Conservation (phyloP, 2,888 invertebrate genomes). For the Meteorus cinctellus region DNA sequence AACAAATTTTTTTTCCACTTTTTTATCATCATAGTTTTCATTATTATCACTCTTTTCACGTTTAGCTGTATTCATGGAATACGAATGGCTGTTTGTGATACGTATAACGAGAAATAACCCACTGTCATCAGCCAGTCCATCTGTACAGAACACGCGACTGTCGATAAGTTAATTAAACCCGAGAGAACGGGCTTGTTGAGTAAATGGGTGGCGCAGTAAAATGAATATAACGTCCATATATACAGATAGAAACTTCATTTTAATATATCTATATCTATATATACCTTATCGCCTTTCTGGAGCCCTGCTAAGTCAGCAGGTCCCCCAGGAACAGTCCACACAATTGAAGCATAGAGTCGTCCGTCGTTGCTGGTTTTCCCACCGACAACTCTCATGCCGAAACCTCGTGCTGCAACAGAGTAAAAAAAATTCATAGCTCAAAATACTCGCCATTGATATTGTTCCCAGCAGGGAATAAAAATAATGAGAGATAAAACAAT, state of each 20-base stretch:
- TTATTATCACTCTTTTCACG: background rate
- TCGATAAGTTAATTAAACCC: conserved; percentile 60
- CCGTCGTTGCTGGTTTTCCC: conserved; percentile 92
- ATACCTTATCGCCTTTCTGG: conserved; percentile 90
- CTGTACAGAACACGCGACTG: conserved; percentile 40
- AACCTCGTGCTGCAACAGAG: conserved; percentile 80
- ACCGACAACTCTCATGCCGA: conserved; percentile 95
- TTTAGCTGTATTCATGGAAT: background rate
- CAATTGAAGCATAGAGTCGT: conserved; percentile 90
- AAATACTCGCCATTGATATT: conserved; percentile 3
- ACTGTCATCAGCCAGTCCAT: conserved; percentile 4
- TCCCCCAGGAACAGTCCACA: conserved; percentile 93
- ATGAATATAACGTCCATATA: background rate
- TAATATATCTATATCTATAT: conserved; percentile 4
- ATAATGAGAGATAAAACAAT: background rate
- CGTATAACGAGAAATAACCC: conserved; percentile 7
- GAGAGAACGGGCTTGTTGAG: conserved; percentile 18
- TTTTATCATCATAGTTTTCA: background rate
- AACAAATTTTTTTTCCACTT: background rate
- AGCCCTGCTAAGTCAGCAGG: conserved; percentile 93
- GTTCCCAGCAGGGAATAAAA: background rate
- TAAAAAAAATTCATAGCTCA: background rate
- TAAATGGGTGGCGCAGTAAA: background rate
- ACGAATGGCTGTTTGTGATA: conserved; percentile 16
- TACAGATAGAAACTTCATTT: background rate